These are phyloP conservation scores for Caenorhabditis sp. DNA, from an alignment of 2,888 invertebrate species.

Conservation along the genomic window DNA sequence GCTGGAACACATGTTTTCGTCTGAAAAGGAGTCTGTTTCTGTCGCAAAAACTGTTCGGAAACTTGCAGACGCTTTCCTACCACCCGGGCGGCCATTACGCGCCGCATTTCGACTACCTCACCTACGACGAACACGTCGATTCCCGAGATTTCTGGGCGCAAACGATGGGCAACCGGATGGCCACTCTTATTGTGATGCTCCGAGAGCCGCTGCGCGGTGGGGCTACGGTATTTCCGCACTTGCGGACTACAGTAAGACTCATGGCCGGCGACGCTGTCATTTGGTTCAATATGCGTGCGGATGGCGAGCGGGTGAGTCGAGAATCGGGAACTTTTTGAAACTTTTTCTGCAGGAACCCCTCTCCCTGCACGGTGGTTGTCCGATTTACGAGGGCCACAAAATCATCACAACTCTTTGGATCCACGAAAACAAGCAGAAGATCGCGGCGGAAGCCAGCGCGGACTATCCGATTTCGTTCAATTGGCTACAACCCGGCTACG, in stretches of 20 bases:
- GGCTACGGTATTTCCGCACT: constrained; percentile 68
- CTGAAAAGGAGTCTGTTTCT: too few relatives aligned
- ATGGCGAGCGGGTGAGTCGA: constrained; percentile 8
- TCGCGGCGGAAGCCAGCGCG: background rate
- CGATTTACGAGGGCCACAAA: constrained; percentile 69
- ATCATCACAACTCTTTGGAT: constrained; percentile 58
- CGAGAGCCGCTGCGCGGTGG: too few relatives aligned
- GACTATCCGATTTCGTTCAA: constrained; percentile 2
- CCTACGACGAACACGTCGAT: background rate
- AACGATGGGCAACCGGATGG: constrained; percentile 62
- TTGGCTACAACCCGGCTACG: too few relatives aligned
- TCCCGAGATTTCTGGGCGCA: constrained; percentile 31
- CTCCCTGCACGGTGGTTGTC: constrained; percentile 72
- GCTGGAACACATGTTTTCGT: too few relatives aligned
- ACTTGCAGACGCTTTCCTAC: constrained; percentile 60
- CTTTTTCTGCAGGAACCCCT: constrained; percentile 22
- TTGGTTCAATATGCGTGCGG: constrained; percentile 68
- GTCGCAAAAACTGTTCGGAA: background rate
- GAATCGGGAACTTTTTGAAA: background rate
- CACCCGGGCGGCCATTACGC: constrained; percentile 66
- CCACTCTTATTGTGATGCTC: constrained; percentile 62
- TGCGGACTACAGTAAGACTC: constrained; percentile 58
- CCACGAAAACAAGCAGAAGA: constrained; percentile 18
- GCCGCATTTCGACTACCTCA: constrained; percentile 64
- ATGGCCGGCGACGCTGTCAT: constrained; percentile 67